Base-by-base conservation (phyloP, 2,113 vertebrate genomes). In the Natator depressus region DNA sequence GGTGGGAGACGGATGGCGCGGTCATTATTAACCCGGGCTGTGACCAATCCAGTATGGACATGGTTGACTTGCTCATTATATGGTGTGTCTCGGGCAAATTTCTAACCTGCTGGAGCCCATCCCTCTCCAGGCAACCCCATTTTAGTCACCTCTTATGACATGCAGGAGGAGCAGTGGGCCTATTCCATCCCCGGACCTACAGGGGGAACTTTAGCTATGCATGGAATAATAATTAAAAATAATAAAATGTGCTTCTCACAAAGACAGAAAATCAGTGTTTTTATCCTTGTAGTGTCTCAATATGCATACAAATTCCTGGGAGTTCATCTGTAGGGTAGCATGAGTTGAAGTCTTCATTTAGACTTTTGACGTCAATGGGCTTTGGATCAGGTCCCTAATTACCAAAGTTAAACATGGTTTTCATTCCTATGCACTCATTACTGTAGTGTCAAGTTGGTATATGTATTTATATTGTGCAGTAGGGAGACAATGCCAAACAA, bases 311-410 rank as follows among this genome's bases (percentile, higher is more conserved):
- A 62, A 93, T 31, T 84, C 19, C 25, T 89, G 80, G 54, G 80
- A 49, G 82, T 12, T 54, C 87, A 62, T 3, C 3, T 72, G 12
- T 50, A 5, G 72, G 46, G 4, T 22, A 65, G 35, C 69, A n/a
- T 94, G 80, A 72, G 84, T 11, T 72, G 62, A 93, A 93, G 89
- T 88, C 4, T 2, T 7, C n/a, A 80, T 13, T 86, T 49, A 20
- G 91, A 96, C 49, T 4, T 16, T 69, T 69, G 62, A 69, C 35
- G 5, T 69, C 62, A n/a, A 35, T 69, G 62, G 35, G 35, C 31
- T 69, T 69, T 69, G 35, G 62, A 69, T 69, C 62, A 19, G 62
- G 62, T 35, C 14, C 31, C 35, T n/a, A 5, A 31, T 19, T 19
- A 69, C 35, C 62, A 69, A 16, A 69, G 62, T 69, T 69, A 69